Conservation (phyloP, 2,797 vertebrate genomes). For the Pipistrellus pipistrellus region DNA sequence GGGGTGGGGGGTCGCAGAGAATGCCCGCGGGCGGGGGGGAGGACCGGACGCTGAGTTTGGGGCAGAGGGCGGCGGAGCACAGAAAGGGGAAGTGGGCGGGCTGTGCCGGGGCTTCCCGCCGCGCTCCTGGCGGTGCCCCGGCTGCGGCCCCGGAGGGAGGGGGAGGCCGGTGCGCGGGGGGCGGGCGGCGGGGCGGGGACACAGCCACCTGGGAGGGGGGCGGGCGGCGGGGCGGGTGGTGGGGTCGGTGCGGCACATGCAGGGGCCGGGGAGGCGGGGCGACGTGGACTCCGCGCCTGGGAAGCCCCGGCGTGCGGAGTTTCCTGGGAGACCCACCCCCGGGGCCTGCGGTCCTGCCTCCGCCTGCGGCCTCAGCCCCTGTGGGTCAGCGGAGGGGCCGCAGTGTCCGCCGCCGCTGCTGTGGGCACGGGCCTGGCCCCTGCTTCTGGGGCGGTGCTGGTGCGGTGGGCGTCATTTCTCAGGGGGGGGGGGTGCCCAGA, state of each 20-base stretch:
- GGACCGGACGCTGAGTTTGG: background rate
- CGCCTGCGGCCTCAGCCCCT: too few species aligned
- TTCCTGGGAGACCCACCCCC: background rate
- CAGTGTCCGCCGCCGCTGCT: too few species aligned
- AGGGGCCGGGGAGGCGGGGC: background rate
- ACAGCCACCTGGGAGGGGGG: background rate
- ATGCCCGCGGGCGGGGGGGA: too few species aligned
- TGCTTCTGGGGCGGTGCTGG: accelerated
- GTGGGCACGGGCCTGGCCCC: accelerated
- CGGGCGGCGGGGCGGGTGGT: background rate
- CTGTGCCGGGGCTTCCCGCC: background rate
- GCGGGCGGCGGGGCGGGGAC: background rate
- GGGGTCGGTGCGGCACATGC: too few species aligned
- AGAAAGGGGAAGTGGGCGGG: background rate
- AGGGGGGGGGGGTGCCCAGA: accelerated
- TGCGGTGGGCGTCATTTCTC: accelerated
- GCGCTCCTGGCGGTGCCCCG: background rate
- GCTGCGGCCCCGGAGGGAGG: too few species aligned
- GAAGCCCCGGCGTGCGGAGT: too few species aligned
- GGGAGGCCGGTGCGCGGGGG: too few species aligned
- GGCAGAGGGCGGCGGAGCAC: background rate
- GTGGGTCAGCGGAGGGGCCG: accelerated
- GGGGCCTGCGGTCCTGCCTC: too few species aligned
- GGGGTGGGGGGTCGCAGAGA: too few species aligned
- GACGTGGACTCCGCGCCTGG: background rate